These are phyloP conservation scores for Gallinago nigripennis DNA, from an alignment of 2,797 vertebrate species.

Conservation along the genomic window DNA sequence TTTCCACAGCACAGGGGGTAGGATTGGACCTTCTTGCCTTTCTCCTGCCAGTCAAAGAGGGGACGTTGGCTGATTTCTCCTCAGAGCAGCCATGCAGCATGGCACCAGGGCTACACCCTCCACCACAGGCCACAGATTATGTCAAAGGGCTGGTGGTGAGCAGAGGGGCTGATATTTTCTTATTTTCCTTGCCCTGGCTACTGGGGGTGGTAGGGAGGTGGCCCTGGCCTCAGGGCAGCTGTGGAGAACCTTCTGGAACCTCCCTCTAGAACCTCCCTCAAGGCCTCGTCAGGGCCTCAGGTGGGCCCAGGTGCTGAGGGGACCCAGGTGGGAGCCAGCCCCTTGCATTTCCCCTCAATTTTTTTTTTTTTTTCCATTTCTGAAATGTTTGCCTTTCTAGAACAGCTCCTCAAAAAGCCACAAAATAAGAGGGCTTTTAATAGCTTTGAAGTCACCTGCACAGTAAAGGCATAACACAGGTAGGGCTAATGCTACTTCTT, in stretches of 20 bases:
- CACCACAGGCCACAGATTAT: too few relatives aligned
- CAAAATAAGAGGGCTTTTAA: neutral
- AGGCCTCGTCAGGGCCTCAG: neutral
- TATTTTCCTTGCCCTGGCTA: neutral
- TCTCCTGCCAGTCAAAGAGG: neutral
- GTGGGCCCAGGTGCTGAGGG: accelerated
- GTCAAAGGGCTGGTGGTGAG: neutral
- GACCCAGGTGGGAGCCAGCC: accelerated
- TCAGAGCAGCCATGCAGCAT: neutral
- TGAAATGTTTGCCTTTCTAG: neutral
- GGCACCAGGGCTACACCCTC: accelerated
- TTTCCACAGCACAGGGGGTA: neutral
- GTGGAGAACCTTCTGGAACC: neutral
- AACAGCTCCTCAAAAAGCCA: neutral
- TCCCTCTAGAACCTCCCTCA: neutral
- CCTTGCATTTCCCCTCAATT: neutral
- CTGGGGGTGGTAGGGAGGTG: too few relatives aligned
- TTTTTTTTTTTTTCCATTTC: neutral
- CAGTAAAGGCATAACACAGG: neutral
- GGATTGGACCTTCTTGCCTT: neutral
- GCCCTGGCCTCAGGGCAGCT: neutral
- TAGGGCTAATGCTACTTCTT: neutral
- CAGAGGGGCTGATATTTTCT: neutral
- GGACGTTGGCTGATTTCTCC: neutral
- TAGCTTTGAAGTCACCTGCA: neutral